A percentile compares a stretch with the other conserved stretches of the same genome.
Evolutionary conservation across 2,113 vertebrate genomes (phyloP).

Genomic region (Sminthopsis crassicaudata): DNA sequence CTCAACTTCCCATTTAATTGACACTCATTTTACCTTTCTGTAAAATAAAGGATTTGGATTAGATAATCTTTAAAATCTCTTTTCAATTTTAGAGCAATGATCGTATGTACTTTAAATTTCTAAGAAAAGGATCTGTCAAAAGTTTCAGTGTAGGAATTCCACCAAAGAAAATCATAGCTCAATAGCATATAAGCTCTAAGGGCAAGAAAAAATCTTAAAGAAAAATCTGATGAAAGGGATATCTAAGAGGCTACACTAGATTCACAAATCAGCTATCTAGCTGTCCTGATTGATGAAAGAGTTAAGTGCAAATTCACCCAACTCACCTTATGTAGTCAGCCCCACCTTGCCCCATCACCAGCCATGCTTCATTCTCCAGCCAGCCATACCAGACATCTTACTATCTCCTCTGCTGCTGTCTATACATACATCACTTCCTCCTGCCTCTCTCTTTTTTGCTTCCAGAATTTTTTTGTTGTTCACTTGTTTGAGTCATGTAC

Average conservation of each 20-base stretch:
- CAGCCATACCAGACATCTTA: background rate
- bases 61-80: background rate
- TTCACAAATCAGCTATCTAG: background rate
- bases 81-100: background rate
- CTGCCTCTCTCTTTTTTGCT: background rate
- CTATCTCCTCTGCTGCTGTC: background rate
- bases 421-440: background rate
- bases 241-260: background rate
- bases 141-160: background rate
- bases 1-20: background rate
- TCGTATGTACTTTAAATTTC: background rate
- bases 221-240: background rate
- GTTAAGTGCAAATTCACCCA: background rate
- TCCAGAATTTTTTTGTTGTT: background rate
- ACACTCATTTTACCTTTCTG: background rate
- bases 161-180: background rate
- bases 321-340: background rate
- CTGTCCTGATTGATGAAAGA: background rate
- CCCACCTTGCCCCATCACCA: background rate
- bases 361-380: background rate
- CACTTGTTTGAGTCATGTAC: too few species aligned
- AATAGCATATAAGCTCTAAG: background rate
- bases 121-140: background rate
- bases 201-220: background rate
- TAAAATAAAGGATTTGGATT: background rate